Base-by-base conservation (phyloP, 2,797 vertebrate genomes). In the Gymnothorax reevesii region DNA sequence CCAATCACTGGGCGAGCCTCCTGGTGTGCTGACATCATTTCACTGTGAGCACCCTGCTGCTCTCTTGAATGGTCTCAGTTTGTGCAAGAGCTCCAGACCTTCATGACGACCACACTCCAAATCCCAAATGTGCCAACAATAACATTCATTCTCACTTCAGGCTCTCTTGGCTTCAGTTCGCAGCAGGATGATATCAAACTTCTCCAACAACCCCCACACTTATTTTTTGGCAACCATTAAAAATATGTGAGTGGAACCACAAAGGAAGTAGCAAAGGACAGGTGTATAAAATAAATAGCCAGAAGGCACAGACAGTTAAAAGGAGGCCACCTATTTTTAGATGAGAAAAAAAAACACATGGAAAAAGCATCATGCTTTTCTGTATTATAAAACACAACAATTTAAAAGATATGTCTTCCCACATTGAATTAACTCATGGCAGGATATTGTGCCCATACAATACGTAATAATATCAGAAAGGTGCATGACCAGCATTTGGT, bases 1-100 rank as follows among this genome's bases (percentile, higher is more conserved):
- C 71, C 71, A 33, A 33, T 33, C 27, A 75, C 4, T 75, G 27
- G 71, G 27, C 13, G 7, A 33, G 9, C 71, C 71, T 75, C 71
- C 71, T 42, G 33, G 27, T 42, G 71, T 42, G 71, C 20, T 88
- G 64, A 88, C 82, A 89, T 90, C 88, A 87, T 88, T 73, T 82
- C 60, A 33, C 83, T 85, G 73, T 82, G 88, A 87, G 57, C 85
- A 57, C 71, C 62, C 89, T 87, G 73, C 84, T 55, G 80, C 87
- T 89, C 27, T 59, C 87, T 89, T 89, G 89, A 85, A 90, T 88
- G 86, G 86, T 71, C 55, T 60, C 57, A 42, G 25, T 33, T 42
- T 42, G 71, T 69, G 64, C 64, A 69, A 75, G 71, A 42, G 15
- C 25, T 75, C 9, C 27, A 75, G 13, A 13, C 27, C 71, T 13